Base-by-base conservation (phyloP, 2,113 vertebrate species). In the Puntigrus tetrazona region DNA sequence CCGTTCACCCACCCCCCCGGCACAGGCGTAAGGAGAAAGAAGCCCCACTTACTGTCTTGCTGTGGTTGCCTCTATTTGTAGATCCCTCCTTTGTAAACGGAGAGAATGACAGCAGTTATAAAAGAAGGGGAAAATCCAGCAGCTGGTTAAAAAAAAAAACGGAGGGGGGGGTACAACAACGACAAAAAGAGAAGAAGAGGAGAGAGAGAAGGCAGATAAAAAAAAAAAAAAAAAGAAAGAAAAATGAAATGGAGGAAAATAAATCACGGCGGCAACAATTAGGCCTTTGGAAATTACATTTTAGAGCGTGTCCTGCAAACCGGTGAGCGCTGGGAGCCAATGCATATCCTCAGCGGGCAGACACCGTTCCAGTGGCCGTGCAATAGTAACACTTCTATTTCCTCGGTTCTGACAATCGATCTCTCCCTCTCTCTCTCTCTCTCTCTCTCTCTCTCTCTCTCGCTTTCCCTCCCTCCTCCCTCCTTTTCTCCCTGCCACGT, bases 371-470 rank as follows among this genome's bases (percentile, higher is more conserved):
- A 91, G 92, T 90, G 87, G 89, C 91, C 92, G 91, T 91, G 80
- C 91, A 90, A 91, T 94, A 94, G 93, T 94, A 94, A 94, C 93
- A 94, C 94, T 94, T 92, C 91, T 91, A 50, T 92, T 92, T 83
- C 78, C 87, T 91, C 82, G 36, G 90, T 88, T 88, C 89, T 85
- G 76, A 89, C 91, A 84, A 87, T 85, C 83, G 57, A 63, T 86
- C 74, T 57, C 83, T 45, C 81, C 38, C 84, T 79, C 85, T 52
- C 86, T 84, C 87, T 78, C 85, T 61, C 79, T 57, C 78, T 72
- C 82, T 43, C 69, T 78, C 76, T 57, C 82, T 29, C 70, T 41
- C 85, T 59, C 75, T 81, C 84, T 38, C 77, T 61, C 78, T 76
- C 82, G n/a, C n/a, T n/a, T n/a, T n/a, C n/a, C n/a, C n/a, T 86